Evolutionary conservation across 35 echinoderm and acorn worm species (phyloP).

Genomic region (Holothuria glaberrima): DNA sequence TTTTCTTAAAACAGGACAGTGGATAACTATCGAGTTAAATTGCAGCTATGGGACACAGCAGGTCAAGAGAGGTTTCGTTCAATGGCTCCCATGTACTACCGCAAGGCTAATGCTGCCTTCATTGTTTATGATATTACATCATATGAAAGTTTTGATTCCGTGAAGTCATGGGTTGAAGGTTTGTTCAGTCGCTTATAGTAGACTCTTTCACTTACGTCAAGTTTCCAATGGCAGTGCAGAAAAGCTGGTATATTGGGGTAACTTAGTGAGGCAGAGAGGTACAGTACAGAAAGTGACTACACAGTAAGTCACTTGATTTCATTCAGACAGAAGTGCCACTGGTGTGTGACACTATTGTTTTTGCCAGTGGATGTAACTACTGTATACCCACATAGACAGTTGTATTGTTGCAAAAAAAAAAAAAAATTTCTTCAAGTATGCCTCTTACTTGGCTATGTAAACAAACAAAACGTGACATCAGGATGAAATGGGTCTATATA

Average conservation of each 20-base stretch:
- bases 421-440: too few relatives aligned
- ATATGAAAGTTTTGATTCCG: constrained; percentile 76
- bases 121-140: constrained; percentile 94
- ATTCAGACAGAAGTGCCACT: too few relatives aligned
- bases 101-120: constrained; percentile 95
- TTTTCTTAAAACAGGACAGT: constrained; percentile 66
- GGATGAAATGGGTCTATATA: too few relatives aligned
- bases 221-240: not conserved
- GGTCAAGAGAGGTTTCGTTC: constrained; percentile 95
- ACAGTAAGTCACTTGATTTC: too few relatives aligned
- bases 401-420: too few relatives aligned
- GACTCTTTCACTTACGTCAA: not conserved
- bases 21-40: constrained; percentile 88
- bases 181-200: not conserved
- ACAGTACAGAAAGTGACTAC: not conserved
- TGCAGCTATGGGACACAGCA: constrained; percentile 97
- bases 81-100: constrained; percentile 99
- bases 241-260: not conserved
- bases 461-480: too few relatives aligned
- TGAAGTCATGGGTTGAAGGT: constrained; percentile 91
- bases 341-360: not conserved
- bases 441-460: too few relatives aligned
- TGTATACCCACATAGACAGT: too few relatives aligned
- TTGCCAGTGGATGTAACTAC: too few relatives aligned
- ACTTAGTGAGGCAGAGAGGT: not conserved